A percentile compares a stretch with the other conserved stretches of the same genome.
These are phyloP conservation scores for Elanus axillaris DNA, from an alignment of 2,113 vertebrate genomes.

Conservation along the genomic window DNA sequence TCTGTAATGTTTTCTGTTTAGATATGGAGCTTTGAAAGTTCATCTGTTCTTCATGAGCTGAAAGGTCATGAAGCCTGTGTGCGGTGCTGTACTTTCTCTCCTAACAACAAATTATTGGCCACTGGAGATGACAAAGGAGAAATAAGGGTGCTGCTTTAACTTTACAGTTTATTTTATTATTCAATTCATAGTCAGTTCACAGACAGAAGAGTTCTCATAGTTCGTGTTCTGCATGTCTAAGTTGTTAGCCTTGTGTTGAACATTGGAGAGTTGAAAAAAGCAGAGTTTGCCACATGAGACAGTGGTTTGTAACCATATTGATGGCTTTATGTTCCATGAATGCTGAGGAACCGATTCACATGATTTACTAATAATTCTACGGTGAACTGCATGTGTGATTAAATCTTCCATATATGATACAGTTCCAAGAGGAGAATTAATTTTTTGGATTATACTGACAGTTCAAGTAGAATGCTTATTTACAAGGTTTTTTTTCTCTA, in stretches of 20 bases:
- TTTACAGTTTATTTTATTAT: neutral
- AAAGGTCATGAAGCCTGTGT: slow-evolving; percentile 87
- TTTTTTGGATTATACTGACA: neutral
- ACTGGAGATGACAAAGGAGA: slow-evolving; percentile 96
- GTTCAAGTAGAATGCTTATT: neutral
- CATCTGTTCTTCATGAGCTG: slow-evolving; percentile 73
- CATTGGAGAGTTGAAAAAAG: neutral
- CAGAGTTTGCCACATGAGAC: neutral
- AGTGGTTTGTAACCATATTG: neutral
- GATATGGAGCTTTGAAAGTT: slow-evolving; percentile 86
- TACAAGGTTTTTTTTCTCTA: neutral
- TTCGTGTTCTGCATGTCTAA: neutral
- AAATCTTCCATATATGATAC: neutral
- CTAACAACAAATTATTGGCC: slow-evolving; percentile 76
- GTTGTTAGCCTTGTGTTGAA: neutral
- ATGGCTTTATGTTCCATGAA: neutral
- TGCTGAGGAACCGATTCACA: neutral
- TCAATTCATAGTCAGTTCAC: neutral
- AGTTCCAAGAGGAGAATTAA: neutral
- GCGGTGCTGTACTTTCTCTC: slow-evolving; percentile 89
- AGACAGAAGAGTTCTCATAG: neutral
- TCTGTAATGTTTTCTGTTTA: slow-evolving; percentile 47
- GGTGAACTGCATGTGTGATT: neutral
- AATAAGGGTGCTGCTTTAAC: slow-evolving; percentile 79
- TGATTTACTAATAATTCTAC: neutral